Conservation (phyloP, 1,140 invertebrate species). For the Listronotus bonariensis region DNA sequence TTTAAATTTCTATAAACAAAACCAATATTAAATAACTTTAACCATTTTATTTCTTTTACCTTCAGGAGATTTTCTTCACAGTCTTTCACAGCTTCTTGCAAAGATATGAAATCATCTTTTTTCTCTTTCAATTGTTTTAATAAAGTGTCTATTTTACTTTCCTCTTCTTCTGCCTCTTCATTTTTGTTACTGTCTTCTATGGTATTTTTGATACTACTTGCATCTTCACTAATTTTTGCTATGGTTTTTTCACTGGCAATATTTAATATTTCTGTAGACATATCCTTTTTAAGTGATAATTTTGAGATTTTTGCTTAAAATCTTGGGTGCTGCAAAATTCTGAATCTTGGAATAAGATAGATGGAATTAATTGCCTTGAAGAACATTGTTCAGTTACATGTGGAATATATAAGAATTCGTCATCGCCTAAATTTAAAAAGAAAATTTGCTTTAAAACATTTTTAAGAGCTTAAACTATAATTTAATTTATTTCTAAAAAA, state of each 20-base stretch:
- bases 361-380: constrained; percentile 58
- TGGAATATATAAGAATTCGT: constrained; percentile 53
- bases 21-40: no score
- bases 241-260: not conserved
- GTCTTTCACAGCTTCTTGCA: constrained; percentile 14
- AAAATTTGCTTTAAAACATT: no score
- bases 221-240: constrained; percentile 6
- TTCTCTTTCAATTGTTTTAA: constrained; percentile 14
- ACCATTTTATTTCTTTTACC: constrained; percentile 3
- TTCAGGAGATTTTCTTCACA: constrained; percentile 28
- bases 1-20: no score
- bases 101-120: constrained; percentile 9
- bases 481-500: no score
- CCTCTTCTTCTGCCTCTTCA: not conserved
- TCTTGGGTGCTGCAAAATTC: constrained; percentile 29
- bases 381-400: constrained; percentile 61
- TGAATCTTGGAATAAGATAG: constrained; percentile 53
- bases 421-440: constrained; percentile 4
- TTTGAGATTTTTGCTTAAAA: constrained; percentile 5
- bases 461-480: no score
- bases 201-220: no score
- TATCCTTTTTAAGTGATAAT: not conserved
- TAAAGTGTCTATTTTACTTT: constrained; percentile 16
- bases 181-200: not conserved
- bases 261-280: constrained; percentile 7